Percentiles rank a stretch among this genome's conserved stretches.
Evolutionary conservation across 2,797 vertebrate genomes (phyloP).

Genomic region (Rhinogobio ventralis): DNA sequence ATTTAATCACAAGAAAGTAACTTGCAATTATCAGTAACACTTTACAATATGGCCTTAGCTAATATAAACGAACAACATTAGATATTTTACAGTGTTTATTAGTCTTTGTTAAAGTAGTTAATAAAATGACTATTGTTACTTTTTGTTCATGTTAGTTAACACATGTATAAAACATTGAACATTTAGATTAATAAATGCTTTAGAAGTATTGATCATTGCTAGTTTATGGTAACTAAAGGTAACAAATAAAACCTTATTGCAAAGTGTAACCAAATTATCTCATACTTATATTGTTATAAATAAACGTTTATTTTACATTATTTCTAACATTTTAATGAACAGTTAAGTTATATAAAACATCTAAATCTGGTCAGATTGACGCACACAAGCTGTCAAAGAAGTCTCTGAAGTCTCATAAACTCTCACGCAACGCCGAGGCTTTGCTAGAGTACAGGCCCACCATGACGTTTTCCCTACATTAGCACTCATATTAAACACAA

Average conservation of each 20-base stretch:
- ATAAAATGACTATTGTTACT: not conserved
- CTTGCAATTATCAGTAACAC: not conserved
- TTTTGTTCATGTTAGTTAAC: not conserved
- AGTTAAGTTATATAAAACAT: not conserved
- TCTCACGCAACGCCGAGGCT: conserved; percentile 62
- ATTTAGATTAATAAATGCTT: not conserved
- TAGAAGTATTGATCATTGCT: not conserved
- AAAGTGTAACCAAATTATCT: not conserved
- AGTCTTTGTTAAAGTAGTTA: not conserved
- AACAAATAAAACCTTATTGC: not conserved
- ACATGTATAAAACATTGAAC: not conserved
- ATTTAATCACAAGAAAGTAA: not conserved
- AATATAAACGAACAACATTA: not conserved
- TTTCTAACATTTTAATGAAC: not conserved
- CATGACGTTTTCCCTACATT: not conserved
- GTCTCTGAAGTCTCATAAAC: conserved; percentile 43
- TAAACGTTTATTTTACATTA: not conserved
- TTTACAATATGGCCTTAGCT: not conserved
- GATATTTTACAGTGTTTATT: not conserved
- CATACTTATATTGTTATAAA: not conserved
- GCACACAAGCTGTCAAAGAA: not conserved
- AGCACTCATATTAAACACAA: not conserved
- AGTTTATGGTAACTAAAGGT: not conserved
- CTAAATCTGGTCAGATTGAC: not conserved
- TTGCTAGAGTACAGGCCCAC: conserved; percentile 51